Evolutionary conservation across 2,797 vertebrate genomes (phyloP).

Genomic region (Salmo trutta): DNA sequence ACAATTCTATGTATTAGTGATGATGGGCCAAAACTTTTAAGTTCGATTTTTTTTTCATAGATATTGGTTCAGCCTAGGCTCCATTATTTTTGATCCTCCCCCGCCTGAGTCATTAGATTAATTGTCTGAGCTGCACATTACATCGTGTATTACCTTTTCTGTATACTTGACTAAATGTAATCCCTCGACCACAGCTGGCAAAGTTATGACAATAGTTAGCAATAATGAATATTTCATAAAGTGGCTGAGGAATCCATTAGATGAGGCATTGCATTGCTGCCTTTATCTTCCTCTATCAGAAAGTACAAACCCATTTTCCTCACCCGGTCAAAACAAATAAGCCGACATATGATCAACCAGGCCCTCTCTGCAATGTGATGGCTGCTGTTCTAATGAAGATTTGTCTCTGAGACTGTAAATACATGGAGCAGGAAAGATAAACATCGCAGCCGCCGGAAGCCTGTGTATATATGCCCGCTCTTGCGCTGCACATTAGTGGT

Average conservation of each 20-base stretch:
- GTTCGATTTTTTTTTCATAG: neutral
- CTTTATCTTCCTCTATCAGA: constrained; percentile 62
- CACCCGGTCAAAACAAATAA: constrained; percentile 69
- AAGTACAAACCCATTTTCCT: constrained; percentile 63
- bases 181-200: constrained; percentile 39
- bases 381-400: constrained; percentile 68
- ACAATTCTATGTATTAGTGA: neutral
- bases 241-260: constrained; percentile 52
- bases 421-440: constrained; percentile 68
- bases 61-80: neutral
- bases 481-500: constrained; percentile 67
- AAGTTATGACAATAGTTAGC: constrained; percentile 49
- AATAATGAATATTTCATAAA: constrained; percentile 68
- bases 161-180: constrained; percentile 44
- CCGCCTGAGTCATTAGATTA: neutral
- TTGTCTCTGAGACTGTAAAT: constrained; percentile 70
- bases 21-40: neutral
- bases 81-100: neutral
- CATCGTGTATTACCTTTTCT: constrained; percentile 23
- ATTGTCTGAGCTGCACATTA: neutral
- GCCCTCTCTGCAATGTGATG: constrained; percentile 48
- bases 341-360: constrained; percentile 43
- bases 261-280: constrained; percentile 48
- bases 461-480: constrained; percentile 66
- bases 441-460: constrained; percentile 61